A percentile compares a stretch with the other conserved stretches of the same genome.
These are phyloP conservation scores for Hoplostethus atlanticus DNA, from an alignment of 2,797 vertebrate species.

Conservation along the genomic window DNA sequence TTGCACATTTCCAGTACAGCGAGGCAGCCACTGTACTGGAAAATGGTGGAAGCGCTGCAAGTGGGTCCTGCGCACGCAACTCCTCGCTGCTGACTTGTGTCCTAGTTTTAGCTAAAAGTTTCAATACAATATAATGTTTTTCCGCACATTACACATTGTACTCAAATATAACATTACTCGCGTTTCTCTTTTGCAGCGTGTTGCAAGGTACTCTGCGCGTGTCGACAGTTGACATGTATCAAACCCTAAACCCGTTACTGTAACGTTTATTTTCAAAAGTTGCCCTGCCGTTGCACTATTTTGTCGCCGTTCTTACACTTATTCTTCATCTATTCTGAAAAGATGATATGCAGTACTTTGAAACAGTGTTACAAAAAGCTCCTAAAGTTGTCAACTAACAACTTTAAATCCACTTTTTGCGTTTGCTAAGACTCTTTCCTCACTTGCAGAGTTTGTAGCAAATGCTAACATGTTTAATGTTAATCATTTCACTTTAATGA, in stretches of 20 bases:
- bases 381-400: neutral
- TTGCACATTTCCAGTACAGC: constrained; percentile 80
- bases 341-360: neutral
- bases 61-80: constrained; percentile 41
- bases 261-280: neutral
- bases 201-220: constrained; percentile 5
- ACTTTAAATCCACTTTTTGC: neutral
- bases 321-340: neutral
- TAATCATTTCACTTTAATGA: neutral
- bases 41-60: constrained; percentile 81
- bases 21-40: constrained; percentile 69
- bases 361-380: neutral
- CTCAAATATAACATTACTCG: neutral
- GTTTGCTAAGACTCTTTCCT: neutral
- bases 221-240: constrained; percentile 40
- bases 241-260: constrained; percentile 16
- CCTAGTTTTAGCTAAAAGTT: constrained; percentile 30
- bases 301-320: neutral
- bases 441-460: neutral
- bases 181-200: constrained; percentile 6
- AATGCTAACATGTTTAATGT: neutral
- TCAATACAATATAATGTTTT: neutral
- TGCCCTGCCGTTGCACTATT: neutral
- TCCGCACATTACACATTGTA: neutral
- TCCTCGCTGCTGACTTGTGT: constrained; percentile 13